Evolutionary conservation across 2,113 vertebrate genomes (phyloP).

Genomic region (Planiliza haematocheilus): DNA sequence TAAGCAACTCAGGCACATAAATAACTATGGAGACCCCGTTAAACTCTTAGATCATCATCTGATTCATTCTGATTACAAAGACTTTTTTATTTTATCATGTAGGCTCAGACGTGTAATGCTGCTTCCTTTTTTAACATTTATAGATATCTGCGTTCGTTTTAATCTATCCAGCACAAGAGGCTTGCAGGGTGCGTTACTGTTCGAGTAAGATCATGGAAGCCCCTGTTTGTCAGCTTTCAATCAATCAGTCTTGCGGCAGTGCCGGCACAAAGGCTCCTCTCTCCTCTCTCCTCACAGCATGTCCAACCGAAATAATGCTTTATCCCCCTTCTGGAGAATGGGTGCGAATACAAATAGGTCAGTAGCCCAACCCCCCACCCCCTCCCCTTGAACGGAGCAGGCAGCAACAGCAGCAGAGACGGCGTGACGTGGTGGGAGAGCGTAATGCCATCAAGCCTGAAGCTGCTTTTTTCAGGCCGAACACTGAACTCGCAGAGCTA

Average conservation of each 20-base stretch:
- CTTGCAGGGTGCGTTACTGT: neutral
- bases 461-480: constrained; percentile 51
- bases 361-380: constrained; percentile 51
- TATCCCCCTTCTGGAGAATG: constrained; percentile 53
- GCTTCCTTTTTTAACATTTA: too few relatives aligned
- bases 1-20: too few relatives aligned
- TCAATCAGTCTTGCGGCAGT: neutral
- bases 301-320: constrained; percentile 40
- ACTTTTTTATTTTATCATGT: too few relatives aligned
- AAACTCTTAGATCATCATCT: too few relatives aligned
- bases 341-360: constrained; percentile 78
- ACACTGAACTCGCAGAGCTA: constrained; percentile 31
- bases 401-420: constrained; percentile 70
- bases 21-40: too few relatives aligned
- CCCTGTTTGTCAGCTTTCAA: neutral
- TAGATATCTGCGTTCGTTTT: too few relatives aligned
- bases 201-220: neutral
- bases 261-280: neutral
- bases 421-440: constrained; percentile 61
- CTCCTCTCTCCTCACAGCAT: constrained; percentile 11
- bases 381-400: constrained; percentile 48
- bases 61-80: too few relatives aligned
- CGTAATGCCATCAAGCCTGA: constrained; percentile 53
- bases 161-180: neutral
- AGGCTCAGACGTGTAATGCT: too few relatives aligned